A percentile compares a stretch with the other conserved stretches of the same genome.
Conservation (phyloP, 92 coral and sea anemone species). For the Porites rus region DNA sequence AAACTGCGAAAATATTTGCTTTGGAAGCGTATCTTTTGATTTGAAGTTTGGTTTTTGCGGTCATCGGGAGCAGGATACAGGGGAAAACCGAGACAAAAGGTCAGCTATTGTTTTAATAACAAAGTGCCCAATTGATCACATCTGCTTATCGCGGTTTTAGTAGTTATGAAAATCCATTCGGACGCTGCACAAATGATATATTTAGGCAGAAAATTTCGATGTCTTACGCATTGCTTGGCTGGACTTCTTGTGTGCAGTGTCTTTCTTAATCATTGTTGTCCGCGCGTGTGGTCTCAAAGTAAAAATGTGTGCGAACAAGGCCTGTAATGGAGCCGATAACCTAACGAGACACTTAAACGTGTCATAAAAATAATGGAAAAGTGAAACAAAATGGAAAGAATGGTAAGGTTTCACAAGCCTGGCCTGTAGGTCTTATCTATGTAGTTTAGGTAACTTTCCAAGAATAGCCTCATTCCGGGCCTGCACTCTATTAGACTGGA, state of each 20-base stretch:
- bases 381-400: neutral
- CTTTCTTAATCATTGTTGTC: too few species aligned
- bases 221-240: neutral
- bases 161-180: conserved; percentile 17
- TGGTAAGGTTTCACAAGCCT: neutral
- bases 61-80: neutral
- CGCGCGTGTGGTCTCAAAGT: conserved; percentile 34
- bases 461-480: neutral
- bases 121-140: conserved; percentile 63
- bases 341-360: neutral
- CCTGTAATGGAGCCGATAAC: neutral
- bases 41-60: conserved; percentile 35
- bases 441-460: neutral
- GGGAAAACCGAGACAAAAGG: conserved; percentile 49
- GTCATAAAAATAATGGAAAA: neutral
- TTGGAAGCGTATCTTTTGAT: conserved; percentile 38
- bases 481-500: neutral
- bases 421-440: neutral
- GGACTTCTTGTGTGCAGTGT: neutral
- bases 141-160: conserved; percentile 75
- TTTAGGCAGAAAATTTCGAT: neutral
- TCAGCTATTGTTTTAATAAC: conserved; percentile 67
- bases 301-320: neutral
- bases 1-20: conserved; percentile 70
- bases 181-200: neutral